Evolutionary conservation across 2,797 vertebrate species (phyloP).

Genomic region (Sciurus vulgaris): DNA sequence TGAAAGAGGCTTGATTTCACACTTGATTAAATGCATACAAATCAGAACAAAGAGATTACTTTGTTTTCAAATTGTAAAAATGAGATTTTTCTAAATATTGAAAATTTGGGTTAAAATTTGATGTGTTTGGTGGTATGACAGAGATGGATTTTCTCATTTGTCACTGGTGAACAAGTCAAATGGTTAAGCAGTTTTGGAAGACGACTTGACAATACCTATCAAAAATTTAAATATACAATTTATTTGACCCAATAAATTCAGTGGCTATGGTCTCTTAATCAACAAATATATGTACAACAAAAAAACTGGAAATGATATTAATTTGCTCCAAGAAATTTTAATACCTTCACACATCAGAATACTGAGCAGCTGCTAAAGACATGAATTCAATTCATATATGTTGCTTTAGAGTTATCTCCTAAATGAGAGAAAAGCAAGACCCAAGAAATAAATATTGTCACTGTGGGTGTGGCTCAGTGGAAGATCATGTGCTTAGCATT

Average conservation of each 20-base stretch:
- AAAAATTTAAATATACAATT: conserved; percentile 1
- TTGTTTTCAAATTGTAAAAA: conserved; percentile 30
- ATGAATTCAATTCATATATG: neutral
- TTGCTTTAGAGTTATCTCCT: neutral
- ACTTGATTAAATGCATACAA: neutral
- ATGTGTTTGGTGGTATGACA: neutral
- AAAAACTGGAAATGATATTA: neutral
- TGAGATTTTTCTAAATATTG: neutral
- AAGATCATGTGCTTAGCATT: neutral
- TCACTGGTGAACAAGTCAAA: neutral
- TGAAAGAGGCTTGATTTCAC: neutral
- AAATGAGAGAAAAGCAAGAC: neutral
- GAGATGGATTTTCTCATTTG: neutral
- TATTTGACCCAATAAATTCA: neutral
- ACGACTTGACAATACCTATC: neutral
- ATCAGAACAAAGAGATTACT: neutral
- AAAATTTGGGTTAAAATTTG: conserved; percentile 41
- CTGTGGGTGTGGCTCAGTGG: neutral
- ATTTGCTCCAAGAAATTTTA: neutral
- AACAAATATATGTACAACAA: neutral
- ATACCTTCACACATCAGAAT: neutral
- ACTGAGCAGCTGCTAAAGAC: neutral
- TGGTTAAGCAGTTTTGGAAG: neutral
- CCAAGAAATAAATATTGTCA: neutral
- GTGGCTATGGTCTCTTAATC: neutral